Evolutionary conservation across 2,888 invertebrate genomes (phyloP), one percentile per base, ranked within the genome.

Genomic region (Coleophora deauratella): DNA sequence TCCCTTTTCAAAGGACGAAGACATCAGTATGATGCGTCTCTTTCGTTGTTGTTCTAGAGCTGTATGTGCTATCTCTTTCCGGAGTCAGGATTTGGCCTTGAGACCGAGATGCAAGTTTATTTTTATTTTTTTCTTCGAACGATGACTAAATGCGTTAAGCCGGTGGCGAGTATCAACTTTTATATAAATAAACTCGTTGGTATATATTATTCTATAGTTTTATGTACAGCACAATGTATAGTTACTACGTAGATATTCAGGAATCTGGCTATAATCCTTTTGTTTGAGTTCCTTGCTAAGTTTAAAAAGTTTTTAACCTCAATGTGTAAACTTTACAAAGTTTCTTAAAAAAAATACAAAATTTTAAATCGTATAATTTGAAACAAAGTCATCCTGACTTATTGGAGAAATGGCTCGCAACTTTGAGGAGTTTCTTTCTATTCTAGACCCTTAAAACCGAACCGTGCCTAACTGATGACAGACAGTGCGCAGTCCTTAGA

Each of bases 1-100:
- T 85, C 85, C 85, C 82, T 85, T 84, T 85, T 82, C 67, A 84
- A 84, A 82, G 82, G 81, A 82, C 84, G 85, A 84, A 84, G 81
- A 79, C 78, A 73, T 72, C 59, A 53, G 49, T 47, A 39, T 56
- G 28, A 33, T 31, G 31, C 35, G 38, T 76, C 75, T 46, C 54
- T 52, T 15, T 80, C 54, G 1, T 8, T 2, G 56, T 0, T 34
- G 12, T 10, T 0, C 9, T 28, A 2, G 10, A 12, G 39, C 40
- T 6, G 35, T 71, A 60, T 57, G 1, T 27, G 52, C 32, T 31
- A 52, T 81, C 72, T 50, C 58, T 49, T n/a, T 72, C 62, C 41
- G 60, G 66, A 71, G 65, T 65, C 70, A 79, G 81, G 77, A 76
- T 69, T 76, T 84, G 80, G 75, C 85, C 84, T 85, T 84, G 84